Evolutionary conservation across 2,888 invertebrate genomes (phyloP).

Genomic region (Protonemura montana): DNA sequence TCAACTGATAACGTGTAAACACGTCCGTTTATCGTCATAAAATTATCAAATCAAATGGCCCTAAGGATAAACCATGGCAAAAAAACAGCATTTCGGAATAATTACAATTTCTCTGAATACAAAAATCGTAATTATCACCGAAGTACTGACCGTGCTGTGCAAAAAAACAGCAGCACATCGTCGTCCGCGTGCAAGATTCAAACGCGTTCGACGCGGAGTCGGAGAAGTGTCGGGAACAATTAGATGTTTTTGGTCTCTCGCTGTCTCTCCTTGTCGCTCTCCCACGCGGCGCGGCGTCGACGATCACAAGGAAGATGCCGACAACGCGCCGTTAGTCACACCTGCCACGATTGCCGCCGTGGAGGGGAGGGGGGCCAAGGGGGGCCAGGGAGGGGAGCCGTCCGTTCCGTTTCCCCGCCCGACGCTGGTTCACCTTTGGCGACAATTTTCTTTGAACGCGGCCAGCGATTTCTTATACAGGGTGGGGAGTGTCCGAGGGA

Average conservation of each 20-base stretch:
- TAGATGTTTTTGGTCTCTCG: slow-evolving; percentile 28
- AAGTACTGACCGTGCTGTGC: not conserved
- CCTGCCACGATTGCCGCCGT: slow-evolving; percentile 33
- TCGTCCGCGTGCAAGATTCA: not conserved
- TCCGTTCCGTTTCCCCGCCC: not conserved
- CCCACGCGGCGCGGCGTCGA: slow-evolving; percentile 19
- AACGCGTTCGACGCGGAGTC: not conserved
- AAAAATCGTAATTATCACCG: not conserved
- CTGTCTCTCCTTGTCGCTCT: slow-evolving; percentile 13
- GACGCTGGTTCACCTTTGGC: not conserved
- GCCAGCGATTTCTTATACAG: not conserved
- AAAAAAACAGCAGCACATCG: not conserved
- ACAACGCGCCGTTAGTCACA: slow-evolving; percentile 43
- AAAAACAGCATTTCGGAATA: not conserved
- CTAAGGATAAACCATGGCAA: not conserved
- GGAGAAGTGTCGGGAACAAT: slow-evolving; percentile 25
- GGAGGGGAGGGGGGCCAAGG: not conserved
- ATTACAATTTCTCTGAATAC: not conserved
- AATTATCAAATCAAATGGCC: not conserved
- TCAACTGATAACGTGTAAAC: not conserved
- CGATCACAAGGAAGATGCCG: slow-evolving; percentile 41
- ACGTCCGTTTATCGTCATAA: not conserved
- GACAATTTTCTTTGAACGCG: not conserved
- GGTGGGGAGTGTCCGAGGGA: not conserved
- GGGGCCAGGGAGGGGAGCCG: not conserved